Percentiles rank a stretch among this genome's conserved stretches.
Conservation (phyloP, 2,888 invertebrate genomes). For the Synanthedon andrenaeformis region DNA sequence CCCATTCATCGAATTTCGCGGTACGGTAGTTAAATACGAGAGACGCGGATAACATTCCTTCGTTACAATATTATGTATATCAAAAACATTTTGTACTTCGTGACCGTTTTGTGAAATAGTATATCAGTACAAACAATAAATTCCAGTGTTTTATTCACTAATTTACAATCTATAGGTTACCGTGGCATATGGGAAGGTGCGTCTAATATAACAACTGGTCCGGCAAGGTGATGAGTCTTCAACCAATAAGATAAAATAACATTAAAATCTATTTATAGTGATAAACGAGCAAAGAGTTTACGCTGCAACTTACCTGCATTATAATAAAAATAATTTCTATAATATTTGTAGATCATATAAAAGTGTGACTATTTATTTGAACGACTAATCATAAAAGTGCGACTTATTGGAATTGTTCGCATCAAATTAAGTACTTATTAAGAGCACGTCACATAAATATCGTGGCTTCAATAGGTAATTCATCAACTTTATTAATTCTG, state of each 20-base stretch:
- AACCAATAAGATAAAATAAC: neutral
- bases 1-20: slow-evolving; percentile 1
- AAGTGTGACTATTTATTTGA: too few relatives aligned
- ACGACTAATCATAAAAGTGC: too few relatives aligned
- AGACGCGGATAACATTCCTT: slow-evolving; percentile 1
- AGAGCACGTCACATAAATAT: too few relatives aligned
- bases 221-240: neutral
- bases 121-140: neutral
- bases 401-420: too few relatives aligned
- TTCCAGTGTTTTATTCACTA: neutral
- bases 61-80: slow-evolving; percentile 1
- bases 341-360: too few relatives aligned
- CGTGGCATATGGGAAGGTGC: neutral
- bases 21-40: neutral
- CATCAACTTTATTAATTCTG: too few relatives aligned
- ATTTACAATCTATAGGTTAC: neutral
- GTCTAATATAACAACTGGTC: neutral
- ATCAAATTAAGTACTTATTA: too few relatives aligned
- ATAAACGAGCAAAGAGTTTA: too few relatives aligned
- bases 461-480: too few relatives aligned
- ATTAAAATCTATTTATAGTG: neutral
- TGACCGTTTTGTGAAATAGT: too few relatives aligned
- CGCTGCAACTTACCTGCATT: too few relatives aligned
- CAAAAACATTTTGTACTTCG: neutral
- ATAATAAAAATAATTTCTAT: too few relatives aligned